Percentiles rank a stretch among this genome's conserved stretches.
These are phyloP conservation scores for Apostichopus parvimensis DNA, from an alignment of 35 echinoderm and acorn worm species.

Conservation along the genomic window DNA sequence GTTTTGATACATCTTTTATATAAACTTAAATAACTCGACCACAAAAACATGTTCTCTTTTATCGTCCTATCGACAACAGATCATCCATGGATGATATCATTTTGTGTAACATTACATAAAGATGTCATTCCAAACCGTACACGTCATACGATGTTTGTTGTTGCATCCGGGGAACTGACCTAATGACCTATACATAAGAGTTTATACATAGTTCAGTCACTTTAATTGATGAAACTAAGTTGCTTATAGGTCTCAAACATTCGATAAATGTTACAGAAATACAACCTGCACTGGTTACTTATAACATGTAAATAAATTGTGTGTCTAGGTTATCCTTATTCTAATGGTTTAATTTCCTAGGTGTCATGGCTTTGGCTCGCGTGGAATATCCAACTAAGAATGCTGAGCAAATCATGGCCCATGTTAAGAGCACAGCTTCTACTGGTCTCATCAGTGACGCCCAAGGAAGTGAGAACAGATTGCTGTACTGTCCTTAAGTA, in stretches of 20 bases:
- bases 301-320: background rate
- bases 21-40: too few species aligned
- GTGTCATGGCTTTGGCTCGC: slow-evolving; percentile 8
- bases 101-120: background rate
- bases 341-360: background rate
- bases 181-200: background rate
- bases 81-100: background rate
- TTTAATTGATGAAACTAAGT: background rate
- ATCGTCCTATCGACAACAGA: background rate
- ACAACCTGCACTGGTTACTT: background rate
- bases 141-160: background rate
- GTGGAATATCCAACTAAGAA: background rate
- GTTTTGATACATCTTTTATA: too few species aligned
- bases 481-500: slow-evolving; percentile 2
- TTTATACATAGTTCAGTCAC: background rate
- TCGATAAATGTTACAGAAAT: background rate
- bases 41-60: background rate
- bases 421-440: background rate
- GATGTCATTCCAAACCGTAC: background rate
- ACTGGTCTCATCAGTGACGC: background rate
- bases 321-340: too few species aligned
- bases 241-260: background rate
- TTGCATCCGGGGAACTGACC: background rate
- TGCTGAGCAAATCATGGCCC: background rate
- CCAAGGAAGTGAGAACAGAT: background rate